phyloP scores from a whole-genome alignment of 2,113 vertebrate genomes.

The Nipponia nippon region DNA sequence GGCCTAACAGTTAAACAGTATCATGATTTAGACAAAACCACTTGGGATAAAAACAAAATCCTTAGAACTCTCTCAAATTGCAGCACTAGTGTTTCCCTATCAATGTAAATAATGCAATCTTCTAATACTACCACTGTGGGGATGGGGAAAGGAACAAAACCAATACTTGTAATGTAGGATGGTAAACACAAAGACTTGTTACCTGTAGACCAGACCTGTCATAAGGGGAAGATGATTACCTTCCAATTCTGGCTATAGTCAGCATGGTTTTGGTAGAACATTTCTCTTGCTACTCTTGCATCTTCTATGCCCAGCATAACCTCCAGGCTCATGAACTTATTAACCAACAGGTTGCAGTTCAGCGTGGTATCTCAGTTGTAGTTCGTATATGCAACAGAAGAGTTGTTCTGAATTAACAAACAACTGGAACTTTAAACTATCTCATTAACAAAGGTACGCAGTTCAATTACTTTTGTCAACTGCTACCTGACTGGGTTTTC shows the following conservation, averaged over 20 bases:
- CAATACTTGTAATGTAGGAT: background rate
- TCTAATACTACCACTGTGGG: background rate
- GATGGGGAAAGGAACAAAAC: background rate
- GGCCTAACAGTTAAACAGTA: background rate
- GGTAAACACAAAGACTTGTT: background rate
- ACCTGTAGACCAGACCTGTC: background rate
- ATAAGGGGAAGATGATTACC: background rate
- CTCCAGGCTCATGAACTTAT: background rate
- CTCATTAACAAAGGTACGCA: background rate
- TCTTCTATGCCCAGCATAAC: background rate
- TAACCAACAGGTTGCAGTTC: background rate
- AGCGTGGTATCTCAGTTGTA: background rate
- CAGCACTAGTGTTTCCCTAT: background rate
- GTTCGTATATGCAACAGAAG: slow-evolving; percentile 23
- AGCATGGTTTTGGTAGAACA: background rate
- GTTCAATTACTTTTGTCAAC: background rate
- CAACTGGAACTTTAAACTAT: background rate
- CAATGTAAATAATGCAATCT: background rate
- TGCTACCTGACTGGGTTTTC: background rate
- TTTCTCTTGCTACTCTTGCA: background rate
- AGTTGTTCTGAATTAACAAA: background rate
- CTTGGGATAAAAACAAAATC: background rate
- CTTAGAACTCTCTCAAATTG: background rate
- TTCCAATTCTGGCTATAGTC: background rate
- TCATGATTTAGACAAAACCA: background rate